Evolutionary conservation across 2,888 invertebrate species (phyloP).

Genomic region (Lissocephala sabroskyi): DNA sequence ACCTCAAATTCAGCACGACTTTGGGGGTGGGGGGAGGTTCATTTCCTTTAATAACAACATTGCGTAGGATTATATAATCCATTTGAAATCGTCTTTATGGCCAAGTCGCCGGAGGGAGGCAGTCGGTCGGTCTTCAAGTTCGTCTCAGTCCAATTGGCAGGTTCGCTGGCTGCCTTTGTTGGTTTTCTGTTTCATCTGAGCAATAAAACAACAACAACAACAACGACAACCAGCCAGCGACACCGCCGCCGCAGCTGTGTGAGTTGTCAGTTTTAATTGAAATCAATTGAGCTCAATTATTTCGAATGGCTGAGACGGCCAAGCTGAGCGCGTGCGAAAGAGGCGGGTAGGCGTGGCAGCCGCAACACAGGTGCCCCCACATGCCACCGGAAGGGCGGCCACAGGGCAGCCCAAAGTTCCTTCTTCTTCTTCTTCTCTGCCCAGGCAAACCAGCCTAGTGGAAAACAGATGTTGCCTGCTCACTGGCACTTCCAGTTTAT

Average conservation of each 20-base stretch:
- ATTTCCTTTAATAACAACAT: too few relatives aligned
- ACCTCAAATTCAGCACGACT: too few relatives aligned
- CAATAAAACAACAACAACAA: slow-evolving; percentile 21
- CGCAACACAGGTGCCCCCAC: too few relatives aligned
- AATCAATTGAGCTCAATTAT: slow-evolving; percentile 65
- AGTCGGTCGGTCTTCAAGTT: slow-evolving; percentile 3
- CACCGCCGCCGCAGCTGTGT: slow-evolving; percentile 23
- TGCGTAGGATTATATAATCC: too few relatives aligned
- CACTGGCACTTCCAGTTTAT: slow-evolving; percentile 34
- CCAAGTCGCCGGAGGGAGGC: too few relatives aligned
- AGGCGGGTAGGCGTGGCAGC: slow-evolving; percentile 40
- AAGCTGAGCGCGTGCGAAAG: too few relatives aligned
- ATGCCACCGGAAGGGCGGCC: too few relatives aligned
- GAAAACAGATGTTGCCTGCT: slow-evolving; percentile 37
- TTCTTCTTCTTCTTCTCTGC: slow-evolving; percentile 4
- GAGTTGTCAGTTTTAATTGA: slow-evolving; percentile 61
- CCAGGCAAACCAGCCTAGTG: not conserved
- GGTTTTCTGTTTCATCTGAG: slow-evolving; percentile 45
- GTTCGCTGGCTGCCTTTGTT: slow-evolving; percentile 32
- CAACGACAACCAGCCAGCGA: slow-evolving; percentile 17
- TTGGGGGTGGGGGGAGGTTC: too few relatives aligned
- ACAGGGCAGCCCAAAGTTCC: too few relatives aligned
- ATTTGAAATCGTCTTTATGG: too few relatives aligned
- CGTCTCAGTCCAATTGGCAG: slow-evolving; percentile 24
- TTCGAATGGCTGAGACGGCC: slow-evolving; percentile 18